phyloP scores from a whole-genome alignment of 2,113 vertebrate genomes.

The Donacobius atricapilla region DNA sequence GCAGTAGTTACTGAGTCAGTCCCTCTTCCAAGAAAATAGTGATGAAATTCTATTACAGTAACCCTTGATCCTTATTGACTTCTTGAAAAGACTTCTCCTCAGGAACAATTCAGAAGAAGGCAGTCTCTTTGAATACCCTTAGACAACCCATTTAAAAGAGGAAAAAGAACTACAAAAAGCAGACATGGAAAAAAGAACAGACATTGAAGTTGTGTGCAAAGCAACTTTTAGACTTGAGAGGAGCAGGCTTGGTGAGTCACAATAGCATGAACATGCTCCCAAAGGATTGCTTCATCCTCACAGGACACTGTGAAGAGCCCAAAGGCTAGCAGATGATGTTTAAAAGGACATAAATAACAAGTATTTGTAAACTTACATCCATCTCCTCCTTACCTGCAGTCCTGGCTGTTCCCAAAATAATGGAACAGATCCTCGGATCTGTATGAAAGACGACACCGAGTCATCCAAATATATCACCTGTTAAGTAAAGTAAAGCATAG shows the following conservation, averaged over 20 bases:
- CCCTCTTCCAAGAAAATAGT: not conserved
- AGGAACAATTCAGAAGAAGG: not conserved
- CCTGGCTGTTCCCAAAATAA: constrained; percentile 99
- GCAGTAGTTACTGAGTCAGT: not conserved
- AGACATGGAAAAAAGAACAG: not conserved
- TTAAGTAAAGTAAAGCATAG: not conserved
- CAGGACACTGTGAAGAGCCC: not conserved
- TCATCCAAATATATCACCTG: constrained; percentile 96
- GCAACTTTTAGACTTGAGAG: not conserved
- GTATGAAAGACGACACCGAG: constrained; percentile 92
- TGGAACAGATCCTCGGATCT: constrained; percentile 94
- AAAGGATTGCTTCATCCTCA: not conserved
- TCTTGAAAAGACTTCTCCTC: not conserved
- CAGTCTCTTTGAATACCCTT: not conserved
- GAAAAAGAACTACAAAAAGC: not conserved
- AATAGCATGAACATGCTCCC: not conserved
- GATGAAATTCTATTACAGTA: not conserved
- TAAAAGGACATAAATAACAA: not conserved
- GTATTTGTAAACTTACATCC: not conserved
- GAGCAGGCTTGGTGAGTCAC: not conserved
- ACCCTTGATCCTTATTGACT: not conserved
- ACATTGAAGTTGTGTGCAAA: not conserved
- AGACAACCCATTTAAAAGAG: not conserved
- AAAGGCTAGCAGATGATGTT: not conserved
- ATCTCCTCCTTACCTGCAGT: constrained; percentile 82